A percentile compares a stretch with the other conserved stretches of the same genome.
Conservation (phyloP, 2,113 vertebrate species). For the Addax nasomaculatus region DNA sequence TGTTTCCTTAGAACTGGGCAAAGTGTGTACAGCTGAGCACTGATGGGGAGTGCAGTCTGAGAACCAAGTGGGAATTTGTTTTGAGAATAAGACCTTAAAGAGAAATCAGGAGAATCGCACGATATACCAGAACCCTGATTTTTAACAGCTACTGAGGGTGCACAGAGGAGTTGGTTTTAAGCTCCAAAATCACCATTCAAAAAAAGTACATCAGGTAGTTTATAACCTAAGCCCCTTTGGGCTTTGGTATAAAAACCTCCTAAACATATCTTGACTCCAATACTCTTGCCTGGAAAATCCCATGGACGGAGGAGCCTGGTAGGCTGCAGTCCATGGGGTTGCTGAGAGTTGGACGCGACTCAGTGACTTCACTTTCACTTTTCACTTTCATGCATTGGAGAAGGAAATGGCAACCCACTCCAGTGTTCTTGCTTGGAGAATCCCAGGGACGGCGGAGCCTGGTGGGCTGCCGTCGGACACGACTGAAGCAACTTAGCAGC, state of each 20-base stretch:
- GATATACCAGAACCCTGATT: constrained; percentile 84
- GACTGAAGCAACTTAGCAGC: too few species aligned
- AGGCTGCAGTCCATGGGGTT: too few species aligned
- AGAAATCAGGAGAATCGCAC: constrained; percentile 76
- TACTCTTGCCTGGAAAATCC: too few species aligned
- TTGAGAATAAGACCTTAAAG: constrained; percentile 88
- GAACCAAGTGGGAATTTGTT: constrained; percentile 91
- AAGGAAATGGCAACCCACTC: too few species aligned
- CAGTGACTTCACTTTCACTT: too few species aligned
- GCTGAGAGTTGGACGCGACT: too few species aligned
- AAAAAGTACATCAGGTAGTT: constrained; percentile 88
- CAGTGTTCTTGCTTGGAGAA: too few species aligned
- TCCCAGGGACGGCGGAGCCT: too few species aligned
- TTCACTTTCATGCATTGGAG: too few species aligned
- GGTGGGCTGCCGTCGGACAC: too few species aligned
- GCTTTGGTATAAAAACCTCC: constrained; percentile 83
- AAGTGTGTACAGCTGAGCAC: constrained; percentile 90
- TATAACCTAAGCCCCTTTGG: constrained; percentile 82
- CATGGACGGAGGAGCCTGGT: too few species aligned
- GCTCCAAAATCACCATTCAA: constrained; percentile 86
- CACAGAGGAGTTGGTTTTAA: constrained; percentile 83
- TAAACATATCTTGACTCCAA: constrained; percentile 76
- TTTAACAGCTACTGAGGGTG: constrained; percentile 85
- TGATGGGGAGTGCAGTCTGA: constrained; percentile 88
- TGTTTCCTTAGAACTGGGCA: constrained; percentile 81